Evolutionary conservation across 2,888 invertebrate species (phyloP), one percentile per base, ranked within the genome.

Genomic region (Hipparchia sbordonii): DNA sequence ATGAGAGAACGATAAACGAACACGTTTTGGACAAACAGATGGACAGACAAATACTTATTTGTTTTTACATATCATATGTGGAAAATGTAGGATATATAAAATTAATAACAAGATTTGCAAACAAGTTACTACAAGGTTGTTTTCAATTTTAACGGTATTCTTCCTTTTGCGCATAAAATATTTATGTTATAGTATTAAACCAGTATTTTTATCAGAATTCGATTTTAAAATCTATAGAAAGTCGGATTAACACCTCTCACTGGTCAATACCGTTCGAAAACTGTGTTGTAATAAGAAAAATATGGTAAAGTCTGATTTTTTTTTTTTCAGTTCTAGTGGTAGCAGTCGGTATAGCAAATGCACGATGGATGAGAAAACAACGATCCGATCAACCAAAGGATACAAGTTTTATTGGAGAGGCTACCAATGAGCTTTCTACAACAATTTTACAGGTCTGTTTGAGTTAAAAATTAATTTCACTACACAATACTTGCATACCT

Each of bases 331-430:
- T 70, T 67, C 66, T 79, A 72, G 79, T 84, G 68, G 74, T 89
- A 72, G 85, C 84, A 57, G 84, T 89, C 66, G 87, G 88, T 6
- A 76, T 89, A 3, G 79, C 84, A 67, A 86, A 84, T 71, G 91
- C 90, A 4, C 81, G 92, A 73, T 93, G 93, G 92, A 77, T 91
- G 75, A 86, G 92, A 4, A 84, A 84, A 5, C 88, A 86, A 5
- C 84, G 89, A n/a, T 85, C 89, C 0, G 81, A 80, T 46, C 89
- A 86, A 70, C 88, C 89, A 0, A 85, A 84, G 72, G 86, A 87
- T 59, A 90, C 90, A 59, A 91, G 90, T 79, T 94, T 95, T 78
- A 85, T 95, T 45, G 94, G 94, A 23, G 89, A 92, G 70, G 94
- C 93, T 54, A 94, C 94, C 56, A 93, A 92, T 77, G 92, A 94